These are phyloP conservation scores for Elaphurus davidianus DNA, from an alignment of 2,113 vertebrate species.

Conservation along the genomic window DNA sequence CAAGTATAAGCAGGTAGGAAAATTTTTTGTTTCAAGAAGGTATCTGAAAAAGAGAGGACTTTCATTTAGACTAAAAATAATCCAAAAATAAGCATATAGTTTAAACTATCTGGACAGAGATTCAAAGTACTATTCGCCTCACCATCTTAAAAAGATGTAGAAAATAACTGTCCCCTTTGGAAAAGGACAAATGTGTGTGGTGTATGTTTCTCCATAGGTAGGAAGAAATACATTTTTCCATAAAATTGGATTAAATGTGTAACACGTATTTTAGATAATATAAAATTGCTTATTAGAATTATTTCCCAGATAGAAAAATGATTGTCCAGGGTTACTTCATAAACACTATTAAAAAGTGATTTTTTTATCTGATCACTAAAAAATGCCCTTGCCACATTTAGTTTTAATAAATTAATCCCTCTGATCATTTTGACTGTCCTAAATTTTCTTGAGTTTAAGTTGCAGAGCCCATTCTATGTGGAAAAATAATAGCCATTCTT, in stretches of 20 bases:
- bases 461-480: neutral
- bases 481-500: conserved; percentile 31
- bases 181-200: neutral
- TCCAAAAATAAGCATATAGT: neutral
- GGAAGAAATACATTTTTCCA: neutral
- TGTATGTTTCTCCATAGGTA: neutral
- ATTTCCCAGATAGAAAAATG: neutral
- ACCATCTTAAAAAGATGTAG: neutral
- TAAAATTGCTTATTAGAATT: conserved; percentile 18
- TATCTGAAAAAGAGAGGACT: conserved; percentile 72
- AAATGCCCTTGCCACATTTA: neutral
- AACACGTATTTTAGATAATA: conserved; percentile 18
- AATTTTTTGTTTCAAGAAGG: conserved; percentile 54
- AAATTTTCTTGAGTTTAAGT: conserved; percentile 34
- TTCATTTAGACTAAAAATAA: conserved; percentile 40
- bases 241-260: neutral
- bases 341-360: conserved; percentile 26
- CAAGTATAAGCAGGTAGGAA: neutral
- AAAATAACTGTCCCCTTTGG: neutral
- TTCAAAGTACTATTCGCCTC: neutral
- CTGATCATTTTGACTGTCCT: neutral
- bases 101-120: neutral
- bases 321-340: conserved; percentile 24
- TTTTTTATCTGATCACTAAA: neutral
- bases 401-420: conserved; percentile 29